phyloP scores from a whole-genome alignment of 2,888 invertebrate genomes.

The Noctua janthe region DNA sequence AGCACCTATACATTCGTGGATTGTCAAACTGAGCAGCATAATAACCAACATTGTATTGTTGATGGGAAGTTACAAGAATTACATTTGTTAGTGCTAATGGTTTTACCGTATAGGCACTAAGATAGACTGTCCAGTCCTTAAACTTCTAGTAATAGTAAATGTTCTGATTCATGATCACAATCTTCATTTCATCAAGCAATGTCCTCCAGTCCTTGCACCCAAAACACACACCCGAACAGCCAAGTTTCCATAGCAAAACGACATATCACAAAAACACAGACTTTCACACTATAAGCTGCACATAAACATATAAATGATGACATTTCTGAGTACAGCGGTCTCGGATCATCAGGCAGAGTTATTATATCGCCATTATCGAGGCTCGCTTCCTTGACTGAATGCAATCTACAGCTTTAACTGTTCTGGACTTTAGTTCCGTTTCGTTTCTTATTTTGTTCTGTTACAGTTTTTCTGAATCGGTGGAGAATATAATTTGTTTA shows the following conservation, averaged over 20 bases:
- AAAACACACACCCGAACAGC: constrained; percentile 7
- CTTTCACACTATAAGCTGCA: constrained; percentile 65
- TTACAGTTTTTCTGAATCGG: background rate
- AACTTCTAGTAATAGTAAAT: background rate
- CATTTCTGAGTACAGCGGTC: constrained; percentile 53
- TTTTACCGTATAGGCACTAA: background rate
- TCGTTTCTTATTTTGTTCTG: constrained; percentile 18
- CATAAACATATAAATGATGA: constrained; percentile 61
- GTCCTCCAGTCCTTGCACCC: background rate
- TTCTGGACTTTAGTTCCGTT: constrained; percentile 51
- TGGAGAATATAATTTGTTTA: too few relatives aligned
- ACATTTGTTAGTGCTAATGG: background rate
- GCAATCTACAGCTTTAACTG: constrained; percentile 56
- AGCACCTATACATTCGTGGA: background rate
- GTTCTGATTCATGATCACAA: background rate
- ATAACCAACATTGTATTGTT: too few relatives aligned
- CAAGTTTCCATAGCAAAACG: constrained; percentile 37
- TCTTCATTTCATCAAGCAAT: background rate
- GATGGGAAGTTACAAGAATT: background rate
- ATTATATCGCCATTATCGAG: constrained; percentile 61
- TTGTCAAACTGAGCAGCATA: too few relatives aligned
- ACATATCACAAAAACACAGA: constrained; percentile 51
- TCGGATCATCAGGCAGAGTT: constrained; percentile 48
- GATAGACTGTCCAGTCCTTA: background rate
- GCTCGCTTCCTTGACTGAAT: constrained; percentile 53